Conservation (phyloP, 1,140 invertebrate genomes). For the Nylanderia fulva region DNA sequence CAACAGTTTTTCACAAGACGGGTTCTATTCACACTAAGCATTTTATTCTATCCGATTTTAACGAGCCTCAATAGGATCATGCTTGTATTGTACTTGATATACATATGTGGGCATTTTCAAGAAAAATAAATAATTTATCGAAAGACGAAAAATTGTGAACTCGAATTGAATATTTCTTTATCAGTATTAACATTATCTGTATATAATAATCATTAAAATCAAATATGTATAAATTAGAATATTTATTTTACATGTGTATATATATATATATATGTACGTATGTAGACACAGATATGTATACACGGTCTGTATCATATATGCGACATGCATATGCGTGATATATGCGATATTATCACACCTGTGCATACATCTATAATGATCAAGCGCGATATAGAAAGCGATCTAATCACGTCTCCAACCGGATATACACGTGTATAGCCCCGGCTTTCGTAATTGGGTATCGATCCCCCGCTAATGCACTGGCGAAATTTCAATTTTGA, state of each 20-base stretch:
- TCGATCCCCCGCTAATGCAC: slow-evolving; percentile 36
- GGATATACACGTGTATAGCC: background rate
- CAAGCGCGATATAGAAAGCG: slow-evolving; percentile 20
- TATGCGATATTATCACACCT: background rate
- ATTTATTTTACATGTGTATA: too few species aligned
- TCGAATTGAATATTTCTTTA: background rate
- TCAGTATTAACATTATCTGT: too few species aligned
- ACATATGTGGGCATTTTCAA: background rate
- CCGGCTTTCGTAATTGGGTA: slow-evolving; percentile 50
- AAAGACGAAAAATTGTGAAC: background rate
- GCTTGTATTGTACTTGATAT: background rate
- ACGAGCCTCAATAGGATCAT: background rate
- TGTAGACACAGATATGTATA: background rate
- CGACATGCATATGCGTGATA: background rate
- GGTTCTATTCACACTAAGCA: background rate
- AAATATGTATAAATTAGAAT: too few species aligned
- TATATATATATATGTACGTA: too few species aligned
- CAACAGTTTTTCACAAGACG: too few species aligned
- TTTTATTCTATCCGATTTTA: background rate
- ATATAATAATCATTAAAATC: too few species aligned
- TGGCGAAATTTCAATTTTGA: slow-evolving; percentile 59
- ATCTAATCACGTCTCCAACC: slow-evolving; percentile 24
- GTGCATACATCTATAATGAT: slow-evolving; percentile 20
- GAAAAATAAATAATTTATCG: background rate
- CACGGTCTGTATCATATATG: background rate